phyloP scores from a whole-genome alignment of 2,888 invertebrate species.

The Oxyteleia sp. region DNA sequence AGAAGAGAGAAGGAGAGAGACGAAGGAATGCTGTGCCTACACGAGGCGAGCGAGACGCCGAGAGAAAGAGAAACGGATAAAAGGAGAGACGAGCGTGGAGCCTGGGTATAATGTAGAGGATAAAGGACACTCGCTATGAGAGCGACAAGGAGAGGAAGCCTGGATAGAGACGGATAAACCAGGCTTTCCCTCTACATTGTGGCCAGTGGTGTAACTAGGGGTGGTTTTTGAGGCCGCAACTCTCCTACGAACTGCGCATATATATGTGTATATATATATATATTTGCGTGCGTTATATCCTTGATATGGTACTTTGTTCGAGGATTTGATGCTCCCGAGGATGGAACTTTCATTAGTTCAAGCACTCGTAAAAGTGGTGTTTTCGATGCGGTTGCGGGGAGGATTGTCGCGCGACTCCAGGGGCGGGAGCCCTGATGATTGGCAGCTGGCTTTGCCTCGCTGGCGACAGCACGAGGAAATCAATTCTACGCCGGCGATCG shows the following conservation, averaged over 20 bases:
- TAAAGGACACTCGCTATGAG: constrained; percentile 48
- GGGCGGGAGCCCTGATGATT: constrained; percentile 31
- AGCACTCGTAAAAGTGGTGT: constrained; percentile 29
- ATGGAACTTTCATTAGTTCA: constrained; percentile 45
- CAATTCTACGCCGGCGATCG: constrained; percentile 18
- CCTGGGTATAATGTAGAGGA: constrained; percentile 57
- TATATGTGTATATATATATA: constrained; percentile 12
- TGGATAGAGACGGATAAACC: constrained; percentile 33
- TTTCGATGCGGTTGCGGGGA: constrained; percentile 20
- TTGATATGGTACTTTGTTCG: constrained; percentile 26
- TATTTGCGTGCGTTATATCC: constrained; percentile 19
- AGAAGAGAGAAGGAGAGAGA: constrained; percentile 54
- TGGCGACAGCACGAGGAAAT: constrained; percentile 22
- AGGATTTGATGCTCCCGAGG: constrained; percentile 9
- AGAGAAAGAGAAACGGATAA: constrained; percentile 43
- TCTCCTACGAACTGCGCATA: constrained; percentile 30
- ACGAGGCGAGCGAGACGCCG: constrained; percentile 52
- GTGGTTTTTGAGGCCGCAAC: constrained; percentile 59
- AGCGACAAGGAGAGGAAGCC: constrained; percentile 37
- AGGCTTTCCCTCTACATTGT: constrained; percentile 49
- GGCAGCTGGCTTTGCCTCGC: constrained; percentile 33
- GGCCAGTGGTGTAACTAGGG: constrained; percentile 67
- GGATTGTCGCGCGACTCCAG: constrained; percentile 25
- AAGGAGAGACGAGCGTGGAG: constrained; percentile 36
- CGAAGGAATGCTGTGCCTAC: constrained; percentile 62